Percentiles rank a stretch among this genome's conserved stretches.
Evolutionary conservation across 1,140 invertebrate genomes (phyloP).

Genomic region (Muscidifurax raptorellus): DNA sequence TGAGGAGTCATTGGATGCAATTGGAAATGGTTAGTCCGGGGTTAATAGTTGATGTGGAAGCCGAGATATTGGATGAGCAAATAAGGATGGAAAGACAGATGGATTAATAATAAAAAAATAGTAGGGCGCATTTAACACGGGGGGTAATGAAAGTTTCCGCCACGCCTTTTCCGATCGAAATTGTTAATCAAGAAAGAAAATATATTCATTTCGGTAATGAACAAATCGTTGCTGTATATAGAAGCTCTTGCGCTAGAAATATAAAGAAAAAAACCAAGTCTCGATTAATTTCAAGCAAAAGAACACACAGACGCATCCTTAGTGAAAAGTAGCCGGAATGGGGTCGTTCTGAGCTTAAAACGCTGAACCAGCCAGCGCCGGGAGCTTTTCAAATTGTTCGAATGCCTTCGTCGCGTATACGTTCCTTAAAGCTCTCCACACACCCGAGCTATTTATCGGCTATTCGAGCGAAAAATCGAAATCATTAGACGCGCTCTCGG

Average conservation of each 20-base stretch:
- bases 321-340: conserved; percentile 13
- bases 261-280: not conserved
- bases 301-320: not conserved
- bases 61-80: not conserved
- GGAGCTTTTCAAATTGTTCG: conserved; percentile 32
- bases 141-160: too few relatives aligned
- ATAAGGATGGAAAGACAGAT: not conserved
- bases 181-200: too few relatives aligned
- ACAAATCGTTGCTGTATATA: not conserved
- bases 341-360: conserved; percentile 24
- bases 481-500: conserved; percentile 4
- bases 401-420: conserved; percentile 9
- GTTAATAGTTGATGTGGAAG: not conserved
- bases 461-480: conserved; percentile 20
- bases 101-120: not conserved
- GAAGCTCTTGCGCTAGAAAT: not conserved
- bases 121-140: too few relatives aligned
- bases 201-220: too few relatives aligned
- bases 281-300: not conserved
- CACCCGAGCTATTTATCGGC: conserved; percentile 33
- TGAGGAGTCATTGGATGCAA: not conserved
- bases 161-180: too few relatives aligned
- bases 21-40: not conserved
- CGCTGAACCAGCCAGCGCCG: not conserved
- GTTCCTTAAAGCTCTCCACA: not conserved